Base-by-base conservation (phyloP, 2,797 vertebrate genomes). In the Poecilia picta region DNA sequence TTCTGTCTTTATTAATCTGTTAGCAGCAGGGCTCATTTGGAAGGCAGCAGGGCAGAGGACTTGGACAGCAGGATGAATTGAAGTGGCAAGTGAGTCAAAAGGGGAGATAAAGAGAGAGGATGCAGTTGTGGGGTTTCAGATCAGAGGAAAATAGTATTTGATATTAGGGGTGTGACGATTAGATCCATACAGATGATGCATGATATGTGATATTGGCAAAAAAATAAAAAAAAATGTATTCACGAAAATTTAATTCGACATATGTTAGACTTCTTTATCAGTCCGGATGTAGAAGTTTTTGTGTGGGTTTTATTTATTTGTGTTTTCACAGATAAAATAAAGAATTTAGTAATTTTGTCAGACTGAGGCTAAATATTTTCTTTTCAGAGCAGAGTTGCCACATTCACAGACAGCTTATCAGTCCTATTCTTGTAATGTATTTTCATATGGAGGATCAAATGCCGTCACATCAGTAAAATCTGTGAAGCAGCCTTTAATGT, bases 31-130 rank as follows among this genome's bases (percentile, higher is more conserved):
- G 73, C 83, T 73, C 85, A 81, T 76, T 90, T 8, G 28, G 75
- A 80, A 89, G 83, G 73, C 89, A 83, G 28, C 36, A 85, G 87
- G 84, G 77, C 84, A 88, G 79, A 85, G 85, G 80, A 51, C 82
- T 79, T 78, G 74, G 83, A 87, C 81, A 74, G 72, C 15, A 78
- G 47, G 74, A 77, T 51, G 59, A 85, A 82, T 74, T 76, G 84
- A 89, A 85, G 74, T 23, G 76, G 71, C 53, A 45, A 71, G 31
- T 23, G 43, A 51, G 59, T 4, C 25, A 28, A 10, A 6, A 3
- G 59, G 59, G 36, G 18, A 47, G 23, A 28, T 8, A 8, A 1
- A 20, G 10, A 43, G 25, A 45, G 7, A 36, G 11, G 49, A 45
- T 51, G 64, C n/a, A 0, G 45, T 10, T 18, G n/a, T 45, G 71